These are phyloP conservation scores for Eulemur mongoz DNA, from an alignment of 2,797 vertebrate genomes.

Conservation along the genomic window DNA sequence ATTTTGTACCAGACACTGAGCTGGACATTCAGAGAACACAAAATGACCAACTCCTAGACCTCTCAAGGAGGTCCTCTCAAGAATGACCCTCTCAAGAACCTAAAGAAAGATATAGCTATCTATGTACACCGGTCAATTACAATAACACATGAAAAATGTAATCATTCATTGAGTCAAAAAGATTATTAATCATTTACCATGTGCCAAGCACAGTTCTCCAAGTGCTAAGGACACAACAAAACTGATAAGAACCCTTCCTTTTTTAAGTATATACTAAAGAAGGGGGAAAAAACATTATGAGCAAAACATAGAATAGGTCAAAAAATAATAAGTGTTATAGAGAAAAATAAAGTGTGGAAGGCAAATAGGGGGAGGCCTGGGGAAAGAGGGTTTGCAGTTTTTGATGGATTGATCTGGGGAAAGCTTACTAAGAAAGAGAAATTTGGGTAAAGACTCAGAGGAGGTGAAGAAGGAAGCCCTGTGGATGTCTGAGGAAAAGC, in stretches of 20 bases:
- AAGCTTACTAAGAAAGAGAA: not conserved
- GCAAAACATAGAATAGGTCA: not conserved
- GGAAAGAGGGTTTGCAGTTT: not conserved
- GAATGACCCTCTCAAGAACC: not conserved
- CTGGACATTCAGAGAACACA: not conserved
- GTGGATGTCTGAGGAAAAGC: not conserved
- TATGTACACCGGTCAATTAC: not conserved
- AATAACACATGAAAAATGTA: not conserved
- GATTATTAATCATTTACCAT: not conserved
- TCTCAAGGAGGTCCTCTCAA: not conserved
- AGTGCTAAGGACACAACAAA: not conserved
- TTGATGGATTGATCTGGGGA: not conserved
- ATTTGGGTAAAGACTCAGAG: not conserved
- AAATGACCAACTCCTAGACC: not conserved
- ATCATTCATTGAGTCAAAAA: not conserved
- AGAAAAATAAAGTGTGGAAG: not conserved
- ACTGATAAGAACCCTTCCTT: not conserved
- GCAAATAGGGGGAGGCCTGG: not conserved
- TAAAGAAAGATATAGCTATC: not conserved
- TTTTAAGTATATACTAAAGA: not conserved
- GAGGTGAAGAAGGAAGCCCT: not conserved
- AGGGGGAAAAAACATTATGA: not conserved
- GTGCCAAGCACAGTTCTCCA: not conserved
- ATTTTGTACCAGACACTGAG: not conserved
- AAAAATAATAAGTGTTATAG: not conserved